phyloP scores from a whole-genome alignment of 2,797 vertebrate species.

The Lepilemur septentrionalis region DNA sequence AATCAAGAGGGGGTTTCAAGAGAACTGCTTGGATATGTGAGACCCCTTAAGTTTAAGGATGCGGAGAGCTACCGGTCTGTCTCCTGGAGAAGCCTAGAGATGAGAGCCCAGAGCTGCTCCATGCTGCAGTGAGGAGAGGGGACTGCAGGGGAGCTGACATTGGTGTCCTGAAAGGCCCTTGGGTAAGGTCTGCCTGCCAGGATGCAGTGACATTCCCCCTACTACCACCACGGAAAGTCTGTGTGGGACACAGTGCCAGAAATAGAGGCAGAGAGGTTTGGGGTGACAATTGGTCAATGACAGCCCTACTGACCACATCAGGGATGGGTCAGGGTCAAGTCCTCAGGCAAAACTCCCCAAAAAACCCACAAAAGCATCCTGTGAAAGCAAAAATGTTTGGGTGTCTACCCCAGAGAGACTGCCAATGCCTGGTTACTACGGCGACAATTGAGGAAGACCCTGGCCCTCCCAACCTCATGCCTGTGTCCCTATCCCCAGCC shows the following conservation, averaged over 20 bases:
- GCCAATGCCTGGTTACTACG: neutral
- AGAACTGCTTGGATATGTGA: neutral
- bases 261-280: neutral
- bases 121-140: accelerated
- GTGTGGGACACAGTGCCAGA: neutral
- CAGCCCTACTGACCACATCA: neutral
- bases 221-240: neutral
- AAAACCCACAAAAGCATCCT: neutral
- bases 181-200: neutral
- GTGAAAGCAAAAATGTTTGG: neutral
- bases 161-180: neutral
- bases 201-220: no score
- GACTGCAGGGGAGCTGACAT: neutral
- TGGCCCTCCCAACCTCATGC: neutral
- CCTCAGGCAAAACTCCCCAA: neutral
- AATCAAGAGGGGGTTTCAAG: neutral
- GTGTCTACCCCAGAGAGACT: neutral
- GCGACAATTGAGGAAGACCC: neutral
- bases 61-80: neutral
- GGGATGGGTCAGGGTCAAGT: neutral
- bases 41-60: neutral
- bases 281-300: neutral
- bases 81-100: neutral
- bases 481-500: no score
- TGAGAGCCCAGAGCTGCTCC: neutral